Evolutionary conservation across 2,797 vertebrate species (phyloP).

Genomic region (Erithacus rubecula): DNA sequence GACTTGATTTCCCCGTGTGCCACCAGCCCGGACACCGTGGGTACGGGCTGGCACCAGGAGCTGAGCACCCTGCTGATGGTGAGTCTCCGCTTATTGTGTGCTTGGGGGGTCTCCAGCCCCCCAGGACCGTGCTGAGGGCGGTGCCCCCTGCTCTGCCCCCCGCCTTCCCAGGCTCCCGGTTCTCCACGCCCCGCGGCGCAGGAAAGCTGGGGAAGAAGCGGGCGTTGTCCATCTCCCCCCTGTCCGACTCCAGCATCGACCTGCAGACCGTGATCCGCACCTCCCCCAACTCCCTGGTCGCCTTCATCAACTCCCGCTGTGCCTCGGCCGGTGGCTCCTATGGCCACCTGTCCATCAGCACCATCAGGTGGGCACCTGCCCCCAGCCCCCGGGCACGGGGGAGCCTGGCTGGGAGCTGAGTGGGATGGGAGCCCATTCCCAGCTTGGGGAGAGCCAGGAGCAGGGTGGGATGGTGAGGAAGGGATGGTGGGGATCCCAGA

Average conservation of each 20-base stretch:
- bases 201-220: slow-evolving; percentile 94
- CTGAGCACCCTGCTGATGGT: slow-evolving; percentile 84
- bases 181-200: slow-evolving; percentile 89
- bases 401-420: not conserved
- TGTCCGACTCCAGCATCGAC: slow-evolving; percentile 94
- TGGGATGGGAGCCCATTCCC: rapidly evolving
- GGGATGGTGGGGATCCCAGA: not conserved
- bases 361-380: slow-evolving; percentile 84
- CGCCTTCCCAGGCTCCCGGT: slow-evolving; percentile 82
- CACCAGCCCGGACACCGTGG: slow-evolving; percentile 84
- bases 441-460: not conserved
- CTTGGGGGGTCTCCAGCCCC: not conserved
- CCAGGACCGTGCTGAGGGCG: not conserved
- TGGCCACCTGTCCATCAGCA: slow-evolving; percentile 93
- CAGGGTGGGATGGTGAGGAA: not conserved
- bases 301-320: slow-evolving; percentile 95
- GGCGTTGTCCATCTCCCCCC: slow-evolving; percentile 93
- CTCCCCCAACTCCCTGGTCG: slow-evolving; percentile 96
- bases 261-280: slow-evolving; percentile 97
- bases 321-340: slow-evolving; percentile 90
- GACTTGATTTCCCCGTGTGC: slow-evolving; percentile 83
- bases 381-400: not conserved
- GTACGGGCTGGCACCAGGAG: slow-evolving; percentile 77
- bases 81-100: not conserved
- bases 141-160: not conserved